phyloP scores from a whole-genome alignment of 2,797 vertebrate species.

The Pangasius macronema region DNA sequence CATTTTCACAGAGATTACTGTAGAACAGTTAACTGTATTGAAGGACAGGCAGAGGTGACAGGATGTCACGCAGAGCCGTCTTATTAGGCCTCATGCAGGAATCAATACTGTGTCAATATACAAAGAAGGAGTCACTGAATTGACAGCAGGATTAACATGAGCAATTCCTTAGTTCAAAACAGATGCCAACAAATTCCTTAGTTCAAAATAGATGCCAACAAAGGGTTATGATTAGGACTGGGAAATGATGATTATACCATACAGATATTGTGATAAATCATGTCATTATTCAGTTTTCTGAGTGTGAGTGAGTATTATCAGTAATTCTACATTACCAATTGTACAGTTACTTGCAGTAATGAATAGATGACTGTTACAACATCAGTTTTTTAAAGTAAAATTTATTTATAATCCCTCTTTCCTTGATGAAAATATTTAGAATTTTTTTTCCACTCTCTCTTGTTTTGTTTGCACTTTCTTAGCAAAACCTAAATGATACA shows the following conservation, averaged over 20 bases:
- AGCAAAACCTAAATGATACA: background rate
- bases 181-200: no score
- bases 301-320: background rate
- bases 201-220: no score
- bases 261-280: background rate
- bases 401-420: background rate
- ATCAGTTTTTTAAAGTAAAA: background rate
- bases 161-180: background rate
- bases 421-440: background rate
- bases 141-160: background rate
- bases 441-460: background rate
- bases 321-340: background rate
- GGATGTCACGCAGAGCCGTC: background rate
- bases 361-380: background rate
- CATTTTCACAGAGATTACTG: background rate
- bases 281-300: background rate
- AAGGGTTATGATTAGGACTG: background rate
- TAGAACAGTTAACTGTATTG: background rate
- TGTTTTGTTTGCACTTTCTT: background rate
- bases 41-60: background rate
- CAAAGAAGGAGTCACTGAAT: background rate
- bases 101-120: background rate
- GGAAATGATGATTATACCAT: background rate
- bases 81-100: background rate
- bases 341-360: background rate